phyloP scores from a whole-genome alignment of 2,888 invertebrate genomes.

The Parelbella ahira region DNA sequence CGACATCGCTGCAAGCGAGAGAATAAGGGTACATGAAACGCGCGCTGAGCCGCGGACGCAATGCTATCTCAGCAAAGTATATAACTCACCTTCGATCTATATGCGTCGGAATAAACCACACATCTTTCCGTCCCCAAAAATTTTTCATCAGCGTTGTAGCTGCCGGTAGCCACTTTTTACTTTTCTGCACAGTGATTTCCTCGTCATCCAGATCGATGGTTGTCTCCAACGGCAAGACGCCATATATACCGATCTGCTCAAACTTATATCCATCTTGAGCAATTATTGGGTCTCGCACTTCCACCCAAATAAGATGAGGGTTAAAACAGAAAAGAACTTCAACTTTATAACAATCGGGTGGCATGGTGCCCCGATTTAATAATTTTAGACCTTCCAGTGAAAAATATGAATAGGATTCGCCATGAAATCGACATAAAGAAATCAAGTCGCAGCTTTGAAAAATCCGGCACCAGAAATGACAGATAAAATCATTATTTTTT shows the following conservation, averaged over 20 bases:
- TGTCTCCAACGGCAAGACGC: constrained; percentile 48
- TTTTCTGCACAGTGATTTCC: constrained; percentile 32
- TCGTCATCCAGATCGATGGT: constrained; percentile 36
- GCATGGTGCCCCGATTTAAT: constrained; percentile 21
- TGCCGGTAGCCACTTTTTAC: constrained; percentile 50
- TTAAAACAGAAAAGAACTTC: constrained; percentile 50
- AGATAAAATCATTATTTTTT: neutral
- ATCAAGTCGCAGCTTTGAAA: neutral
- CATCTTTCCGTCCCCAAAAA: constrained; percentile 38
- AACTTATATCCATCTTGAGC: constrained; percentile 38
- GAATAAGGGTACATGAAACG: too few species aligned
- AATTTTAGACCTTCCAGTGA: neutral
- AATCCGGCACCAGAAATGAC: constrained; percentile 2
- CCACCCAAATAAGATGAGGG: constrained; percentile 62
- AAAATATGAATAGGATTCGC: neutral
- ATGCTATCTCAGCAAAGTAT: neutral
- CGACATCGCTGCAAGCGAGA: too few species aligned
- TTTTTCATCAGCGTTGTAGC: constrained; percentile 40
- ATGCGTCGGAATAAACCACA: constrained; percentile 49
- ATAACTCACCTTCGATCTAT: constrained; percentile 49
- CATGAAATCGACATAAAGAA: neutral
- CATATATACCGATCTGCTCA: constrained; percentile 62
- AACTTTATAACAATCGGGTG: constrained; percentile 47
- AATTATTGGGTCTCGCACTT: constrained; percentile 32
- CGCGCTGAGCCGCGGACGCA: too few species aligned